Evolutionary conservation across 2,888 invertebrate genomes (phyloP).

Genomic region (Melanostoma scalare): DNA sequence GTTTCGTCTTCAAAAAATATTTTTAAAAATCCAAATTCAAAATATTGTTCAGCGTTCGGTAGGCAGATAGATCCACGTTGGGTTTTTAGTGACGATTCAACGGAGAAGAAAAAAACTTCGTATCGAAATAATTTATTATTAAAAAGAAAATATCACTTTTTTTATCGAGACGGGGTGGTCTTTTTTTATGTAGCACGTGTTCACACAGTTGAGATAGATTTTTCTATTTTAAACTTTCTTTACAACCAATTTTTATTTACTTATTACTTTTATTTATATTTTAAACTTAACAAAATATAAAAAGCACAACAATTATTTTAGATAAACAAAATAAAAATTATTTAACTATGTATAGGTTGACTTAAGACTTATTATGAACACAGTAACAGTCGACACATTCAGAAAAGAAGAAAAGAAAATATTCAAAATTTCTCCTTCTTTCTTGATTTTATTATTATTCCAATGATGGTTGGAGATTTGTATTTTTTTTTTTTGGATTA

Average conservation of each 20-base stretch:
- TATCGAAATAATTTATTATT: conserved; percentile 32
- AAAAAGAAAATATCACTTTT: conserved; percentile 42
- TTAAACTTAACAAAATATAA: conserved; percentile 40
- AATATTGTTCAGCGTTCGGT: conserved; percentile 13
- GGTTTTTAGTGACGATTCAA: conserved; percentile 1
- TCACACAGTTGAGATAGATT: conserved; percentile 23
- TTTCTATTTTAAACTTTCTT: neutral
- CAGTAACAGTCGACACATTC: conserved; percentile 61
- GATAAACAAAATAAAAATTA: conserved; percentile 15
- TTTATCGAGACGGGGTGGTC: conserved; percentile 31
- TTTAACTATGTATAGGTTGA: conserved; percentile 16
- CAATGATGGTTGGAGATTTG: conserved; percentile 27
- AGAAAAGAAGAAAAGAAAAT: neutral
- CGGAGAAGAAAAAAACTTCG: conserved; percentile 22
- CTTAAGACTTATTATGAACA: conserved; percentile 67
- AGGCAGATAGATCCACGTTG: conserved; percentile 38
- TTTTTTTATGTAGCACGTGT: conserved; percentile 50
- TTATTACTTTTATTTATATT: neutral
- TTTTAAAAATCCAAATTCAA: conserved; percentile 43
- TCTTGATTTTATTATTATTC: conserved; percentile 21
- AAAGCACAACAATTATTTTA: conserved; percentile 50
- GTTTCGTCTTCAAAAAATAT: conserved; percentile 40
- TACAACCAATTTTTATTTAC: conserved; percentile 12
- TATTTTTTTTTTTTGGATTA: conserved; percentile 20
- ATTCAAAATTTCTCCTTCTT: conserved; percentile 12